phyloP scores from a whole-genome alignment of 1,140 invertebrate genomes.

The Musca vetustissima region DNA sequence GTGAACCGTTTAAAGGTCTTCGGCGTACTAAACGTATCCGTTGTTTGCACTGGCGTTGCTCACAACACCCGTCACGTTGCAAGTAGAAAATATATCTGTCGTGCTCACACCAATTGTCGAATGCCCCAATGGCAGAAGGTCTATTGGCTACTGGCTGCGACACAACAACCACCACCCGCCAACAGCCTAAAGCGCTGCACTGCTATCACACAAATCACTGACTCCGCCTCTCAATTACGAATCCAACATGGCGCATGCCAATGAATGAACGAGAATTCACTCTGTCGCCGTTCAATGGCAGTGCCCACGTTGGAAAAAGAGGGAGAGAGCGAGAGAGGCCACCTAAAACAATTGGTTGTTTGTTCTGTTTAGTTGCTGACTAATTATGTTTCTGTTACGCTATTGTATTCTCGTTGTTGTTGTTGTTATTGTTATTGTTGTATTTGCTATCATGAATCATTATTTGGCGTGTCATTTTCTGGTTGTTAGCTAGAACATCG shows the following conservation, averaged over 20 bases:
- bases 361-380: constrained; percentile 16
- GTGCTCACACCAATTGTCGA: not conserved
- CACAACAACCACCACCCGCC: constrained; percentile 6
- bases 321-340: not conserved
- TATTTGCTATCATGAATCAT: constrained; percentile 8
- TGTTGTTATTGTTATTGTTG: not conserved
- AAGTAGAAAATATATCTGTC: not conserved
- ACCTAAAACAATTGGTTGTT: not conserved
- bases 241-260: constrained; percentile 51
- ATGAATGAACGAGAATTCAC: constrained; percentile 32
- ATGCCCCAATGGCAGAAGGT: not conserved
- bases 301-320: constrained; percentile 34
- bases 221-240: constrained; percentile 36
- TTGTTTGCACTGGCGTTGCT: not conserved
- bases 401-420: not conserved
- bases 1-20: constrained; percentile 54
- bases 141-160: not conserved
- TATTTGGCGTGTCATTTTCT: constrained; percentile 3
- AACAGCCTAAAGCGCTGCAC: not conserved
- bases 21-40: constrained; percentile 39
- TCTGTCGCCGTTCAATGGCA: constrained; percentile 18
- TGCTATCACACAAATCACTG: not conserved
- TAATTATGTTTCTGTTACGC: not conserved
- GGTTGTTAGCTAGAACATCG: not conserved
- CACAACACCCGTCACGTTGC: constrained; percentile 37